phyloP scores from a whole-genome alignment of 2,113 vertebrate genomes.

The Microtus pennsylvanicus region DNA sequence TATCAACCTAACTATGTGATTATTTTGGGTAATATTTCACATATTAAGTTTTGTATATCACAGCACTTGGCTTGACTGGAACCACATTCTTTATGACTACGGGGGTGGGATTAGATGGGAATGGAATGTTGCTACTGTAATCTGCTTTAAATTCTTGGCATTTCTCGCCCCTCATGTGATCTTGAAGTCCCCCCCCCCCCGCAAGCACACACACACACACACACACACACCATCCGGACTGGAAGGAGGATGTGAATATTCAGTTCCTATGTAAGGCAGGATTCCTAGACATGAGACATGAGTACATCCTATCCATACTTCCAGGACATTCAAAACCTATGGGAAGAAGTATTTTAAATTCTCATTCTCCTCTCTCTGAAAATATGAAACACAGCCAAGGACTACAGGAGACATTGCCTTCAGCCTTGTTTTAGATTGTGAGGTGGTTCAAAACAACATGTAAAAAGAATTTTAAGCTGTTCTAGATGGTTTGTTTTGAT shows the following conservation, averaged over 20 bases:
- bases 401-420: neutral
- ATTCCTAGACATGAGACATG: neutral
- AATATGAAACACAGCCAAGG: neutral
- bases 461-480: neutral
- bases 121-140: neutral
- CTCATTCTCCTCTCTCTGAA: neutral
- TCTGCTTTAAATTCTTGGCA: neutral
- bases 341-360: neutral
- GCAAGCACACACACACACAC: too few species aligned
- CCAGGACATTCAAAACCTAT: neutral
- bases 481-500: slow-evolving; percentile 48
- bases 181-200: neutral
- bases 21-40: neutral
- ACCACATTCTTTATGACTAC: neutral
- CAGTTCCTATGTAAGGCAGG: neutral
- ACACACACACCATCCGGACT: neutral
- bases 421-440: neutral
- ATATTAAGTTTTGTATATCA: neutral
- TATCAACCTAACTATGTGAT: neutral
- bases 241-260: neutral
- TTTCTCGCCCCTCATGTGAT: neutral
- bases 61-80: neutral
- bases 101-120: too few species aligned
- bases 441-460: neutral
- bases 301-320: neutral